Evolutionary conservation across 2,113 vertebrate species (phyloP), one percentile per base, ranked within the genome.

Genomic region (Ceyx melanurus): DNA sequence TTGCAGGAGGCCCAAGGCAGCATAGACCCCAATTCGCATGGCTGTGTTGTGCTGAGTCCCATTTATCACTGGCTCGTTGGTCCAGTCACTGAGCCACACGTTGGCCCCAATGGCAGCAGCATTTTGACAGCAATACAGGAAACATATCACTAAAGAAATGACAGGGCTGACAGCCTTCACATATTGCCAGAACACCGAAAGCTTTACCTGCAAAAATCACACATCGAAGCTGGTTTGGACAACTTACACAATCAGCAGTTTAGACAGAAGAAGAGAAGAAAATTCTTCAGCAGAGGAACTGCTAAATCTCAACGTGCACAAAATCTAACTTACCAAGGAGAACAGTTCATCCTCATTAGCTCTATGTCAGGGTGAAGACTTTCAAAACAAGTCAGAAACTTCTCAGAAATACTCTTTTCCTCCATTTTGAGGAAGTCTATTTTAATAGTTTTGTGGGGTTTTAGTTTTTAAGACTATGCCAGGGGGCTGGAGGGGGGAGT

Each of bases 61-160:
- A 1, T 97, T 98, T 5, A 25, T 19, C 3, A 33, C 26, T 0
- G 97, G 96, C 53, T 99, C 99, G 0, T 98, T 99, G 86, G 98
- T 98, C 99, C 99, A 99, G 82, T 97, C 96, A 43, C 99, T 99
- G 88, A 99, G 99, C 99, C 99, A 99, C 92, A 99, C 93, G 4
- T 98, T 99, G 37, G 98, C 98, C 26, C 99, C 99, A 0, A 99
- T 98, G 65, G 99, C 80, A 5, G 98, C 98, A 3, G 98, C 98
- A 5, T 98, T 99, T 97, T 99, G 99, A 78, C 98, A 98, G 86
- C 88, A 97, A 5, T 99, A 98, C 16, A 99, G 96, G 78, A 99
- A 92, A 73, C 98, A 99, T 93, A 99, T 98, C 81, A 96, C 61
- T 37, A 99, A 66, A 0, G 98, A 97, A 40, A 98, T 91, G 6